Evolutionary conservation across 1,140 invertebrate species (phyloP).

Genomic region (Drosophila arizonae): DNA sequence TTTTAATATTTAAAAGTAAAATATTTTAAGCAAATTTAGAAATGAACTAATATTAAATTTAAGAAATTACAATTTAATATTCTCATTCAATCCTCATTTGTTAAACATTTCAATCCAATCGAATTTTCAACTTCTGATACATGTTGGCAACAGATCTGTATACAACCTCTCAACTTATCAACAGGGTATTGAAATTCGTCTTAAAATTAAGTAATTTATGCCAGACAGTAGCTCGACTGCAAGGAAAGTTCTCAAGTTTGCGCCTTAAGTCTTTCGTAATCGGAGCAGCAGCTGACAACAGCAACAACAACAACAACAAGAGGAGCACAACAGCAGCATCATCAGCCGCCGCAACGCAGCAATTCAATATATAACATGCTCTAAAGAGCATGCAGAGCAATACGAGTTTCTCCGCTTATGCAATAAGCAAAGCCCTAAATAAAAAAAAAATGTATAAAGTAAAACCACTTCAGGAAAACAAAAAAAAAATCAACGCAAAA

Average conservation of each 20-base stretch:
- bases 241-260: conserved; percentile 77
- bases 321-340: neutral
- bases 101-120: too few relatives aligned
- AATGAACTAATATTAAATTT: too few relatives aligned
- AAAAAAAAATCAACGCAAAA: conserved; percentile 35
- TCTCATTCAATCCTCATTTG: too few relatives aligned
- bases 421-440: conserved; percentile 77
- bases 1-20: too few relatives aligned
- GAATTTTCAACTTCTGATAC: neutral
- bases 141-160: neutral
- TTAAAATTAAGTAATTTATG: conserved; percentile 67
- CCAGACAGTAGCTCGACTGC: conserved; percentile 19
- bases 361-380: conserved; percentile 67
- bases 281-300: neutral
- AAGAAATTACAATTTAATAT: too few relatives aligned
- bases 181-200: neutral
- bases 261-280: conserved; percentile 63
- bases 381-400: conserved; percentile 70
- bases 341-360: conserved; percentile 16
- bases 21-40: too few relatives aligned
- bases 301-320: neutral
- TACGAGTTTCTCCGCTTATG: conserved; percentile 78
- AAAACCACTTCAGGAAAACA: conserved; percentile 75
- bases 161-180: neutral
- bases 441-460: conserved; percentile 64